A percentile compares a stretch with the other conserved stretches of the same genome.
Evolutionary conservation across 2,113 vertebrate genomes (phyloP).

Genomic region (Pluvialis apricaria): DNA sequence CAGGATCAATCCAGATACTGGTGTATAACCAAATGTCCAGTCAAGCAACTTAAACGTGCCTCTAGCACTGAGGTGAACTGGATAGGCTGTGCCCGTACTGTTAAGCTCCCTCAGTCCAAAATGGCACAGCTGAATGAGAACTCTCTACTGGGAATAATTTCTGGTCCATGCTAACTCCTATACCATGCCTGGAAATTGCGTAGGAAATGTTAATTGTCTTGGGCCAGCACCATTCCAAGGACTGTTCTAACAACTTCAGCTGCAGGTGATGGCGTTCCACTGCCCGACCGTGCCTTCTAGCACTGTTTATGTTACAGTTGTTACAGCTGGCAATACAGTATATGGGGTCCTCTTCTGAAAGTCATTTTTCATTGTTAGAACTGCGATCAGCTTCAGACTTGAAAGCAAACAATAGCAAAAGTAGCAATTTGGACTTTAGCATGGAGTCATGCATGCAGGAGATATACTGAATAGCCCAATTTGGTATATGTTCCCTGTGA

Average conservation of each 20-base stretch:
- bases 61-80: neutral
- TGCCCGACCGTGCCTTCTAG: neutral
- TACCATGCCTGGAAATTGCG: neutral
- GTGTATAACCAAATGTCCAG: neutral
- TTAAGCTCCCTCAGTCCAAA: neutral
- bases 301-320: neutral
- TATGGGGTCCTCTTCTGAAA: neutral
- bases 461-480: neutral
- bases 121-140: neutral
- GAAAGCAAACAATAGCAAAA: neutral
- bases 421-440: neutral
- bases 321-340: neutral
- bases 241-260: neutral
- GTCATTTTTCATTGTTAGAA: neutral
- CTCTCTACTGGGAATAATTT: neutral
- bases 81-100: neutral
- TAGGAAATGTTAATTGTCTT: neutral
- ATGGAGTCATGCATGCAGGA: neutral
- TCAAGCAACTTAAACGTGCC: neutral
- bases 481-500: rapidly evolving
- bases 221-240: neutral
- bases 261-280: neutral
- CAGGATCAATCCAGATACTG: neutral
- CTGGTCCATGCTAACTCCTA: neutral
- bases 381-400: neutral